Conservation (phyloP, 2,888 invertebrate genomes). For the Melanophora roralis region DNA sequence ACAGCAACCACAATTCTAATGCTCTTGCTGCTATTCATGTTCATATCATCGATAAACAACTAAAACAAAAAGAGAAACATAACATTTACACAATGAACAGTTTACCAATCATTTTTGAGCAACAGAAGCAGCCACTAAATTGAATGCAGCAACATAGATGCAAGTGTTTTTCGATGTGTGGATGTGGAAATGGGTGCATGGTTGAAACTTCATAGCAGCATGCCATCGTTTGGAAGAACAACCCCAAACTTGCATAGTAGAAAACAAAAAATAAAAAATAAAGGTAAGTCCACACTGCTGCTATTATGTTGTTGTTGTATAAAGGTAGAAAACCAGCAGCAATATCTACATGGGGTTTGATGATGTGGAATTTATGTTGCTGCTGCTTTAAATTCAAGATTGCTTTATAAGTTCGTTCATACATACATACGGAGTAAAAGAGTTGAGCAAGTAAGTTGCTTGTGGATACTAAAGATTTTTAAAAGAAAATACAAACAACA, state of each 20-base stretch:
- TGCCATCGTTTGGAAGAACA: slow-evolving; percentile 26
- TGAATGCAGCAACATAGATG: slow-evolving; percentile 36
- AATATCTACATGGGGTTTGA: slow-evolving; percentile 32
- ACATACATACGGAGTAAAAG: not conserved
- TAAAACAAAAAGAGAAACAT: not conserved
- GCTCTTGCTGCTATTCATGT: slow-evolving; percentile 10
- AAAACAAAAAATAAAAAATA: slow-evolving; percentile 2
- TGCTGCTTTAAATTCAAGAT: not conserved
- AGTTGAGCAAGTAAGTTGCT: slow-evolving; percentile 32
- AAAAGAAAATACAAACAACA: not conserved
- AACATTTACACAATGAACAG: slow-evolving; percentile 31
- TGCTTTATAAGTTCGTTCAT: not conserved
- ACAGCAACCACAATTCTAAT: slow-evolving; percentile 24
- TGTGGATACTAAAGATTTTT: slow-evolving; percentile 48
- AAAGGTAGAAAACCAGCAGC: slow-evolving; percentile 26
- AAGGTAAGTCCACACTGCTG: slow-evolving; percentile 18
- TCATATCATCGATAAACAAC: not conserved
- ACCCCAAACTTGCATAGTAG: slow-evolving; percentile 40
- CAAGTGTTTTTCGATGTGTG: not conserved
- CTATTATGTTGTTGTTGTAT: slow-evolving; percentile 11
- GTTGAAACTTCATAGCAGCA: slow-evolving; percentile 8
- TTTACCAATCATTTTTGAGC: slow-evolving; percentile 62
- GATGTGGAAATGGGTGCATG: not conserved
- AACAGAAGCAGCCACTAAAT: slow-evolving; percentile 48
- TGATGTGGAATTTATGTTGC: slow-evolving; percentile 51